A percentile compares a stretch with the other conserved stretches of the same genome.
Evolutionary conservation across 2,797 vertebrate species (phyloP).

Genomic region (Bradypodion ventrale): DNA sequence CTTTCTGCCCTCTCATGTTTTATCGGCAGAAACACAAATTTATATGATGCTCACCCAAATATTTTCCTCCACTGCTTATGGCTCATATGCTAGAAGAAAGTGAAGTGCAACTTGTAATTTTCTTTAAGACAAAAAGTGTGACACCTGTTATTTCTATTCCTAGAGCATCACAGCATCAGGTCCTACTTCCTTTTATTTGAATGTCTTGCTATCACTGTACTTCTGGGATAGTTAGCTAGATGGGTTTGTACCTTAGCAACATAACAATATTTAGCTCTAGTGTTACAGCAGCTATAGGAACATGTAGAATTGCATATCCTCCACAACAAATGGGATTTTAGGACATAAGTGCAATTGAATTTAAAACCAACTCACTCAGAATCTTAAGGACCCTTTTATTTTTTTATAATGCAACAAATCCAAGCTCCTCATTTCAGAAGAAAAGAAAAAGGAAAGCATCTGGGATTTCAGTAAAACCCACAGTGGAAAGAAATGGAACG

Average conservation of each 20-base stretch:
- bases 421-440: not conserved
- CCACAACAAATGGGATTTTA: not conserved
- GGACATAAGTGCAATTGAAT: not conserved
- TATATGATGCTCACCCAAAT: not conserved
- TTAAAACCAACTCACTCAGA: not conserved
- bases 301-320: not conserved
- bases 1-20: not conserved
- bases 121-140: not conserved
- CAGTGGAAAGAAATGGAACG: not conserved
- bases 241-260: conserved; percentile 15
- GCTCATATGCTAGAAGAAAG: not conserved
- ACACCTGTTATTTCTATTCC: conserved; percentile 1
- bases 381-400: not conserved
- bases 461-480: not conserved
- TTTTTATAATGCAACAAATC: not conserved
- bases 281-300: conserved; percentile 13
- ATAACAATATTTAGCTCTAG: conserved; percentile 26
- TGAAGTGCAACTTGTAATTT: not conserved
- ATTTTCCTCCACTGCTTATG: not conserved
- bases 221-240: not conserved
- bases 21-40: not conserved
- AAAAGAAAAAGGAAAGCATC: not conserved
- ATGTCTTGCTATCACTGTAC: not conserved
- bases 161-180: not conserved
- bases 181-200: not conserved